Evolutionary conservation across 2,113 vertebrate genomes (phyloP).

Genomic region (Harpagus bidentatus): DNA sequence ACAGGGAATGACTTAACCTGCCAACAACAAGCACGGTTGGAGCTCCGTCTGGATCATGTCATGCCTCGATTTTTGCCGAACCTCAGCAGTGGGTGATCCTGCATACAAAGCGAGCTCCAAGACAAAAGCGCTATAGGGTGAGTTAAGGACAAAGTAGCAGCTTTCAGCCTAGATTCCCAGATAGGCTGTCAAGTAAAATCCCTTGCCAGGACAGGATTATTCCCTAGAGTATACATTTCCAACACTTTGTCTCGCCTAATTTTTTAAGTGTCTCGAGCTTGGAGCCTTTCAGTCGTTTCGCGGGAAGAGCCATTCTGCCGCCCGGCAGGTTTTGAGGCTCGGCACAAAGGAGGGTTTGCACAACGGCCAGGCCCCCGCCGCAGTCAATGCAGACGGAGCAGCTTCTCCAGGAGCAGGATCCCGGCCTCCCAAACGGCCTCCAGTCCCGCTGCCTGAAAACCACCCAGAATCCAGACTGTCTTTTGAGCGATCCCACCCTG

Average conservation of each 20-base stretch:
- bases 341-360: neutral
- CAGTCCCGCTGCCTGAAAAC: neutral
- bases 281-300: neutral
- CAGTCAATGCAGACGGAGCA: neutral
- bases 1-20: slow-evolving; percentile 7
- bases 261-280: neutral
- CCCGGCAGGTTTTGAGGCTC: neutral
- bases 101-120: neutral
- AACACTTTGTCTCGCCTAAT: neutral
- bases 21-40: neutral
- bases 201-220: slow-evolving; percentile 2
- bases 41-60: neutral
- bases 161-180: slow-evolving; percentile 2
- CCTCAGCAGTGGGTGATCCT: neutral
- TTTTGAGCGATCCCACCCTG: neutral
- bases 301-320: neutral
- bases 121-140: slow-evolving; percentile 45
- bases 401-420: neutral
- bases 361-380: neutral
- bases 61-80: neutral
- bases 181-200: slow-evolving; percentile 15
- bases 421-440: neutral
- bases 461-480: neutral
- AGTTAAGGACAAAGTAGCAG: slow-evolving; percentile 36
- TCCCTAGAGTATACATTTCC: neutral